A percentile compares a stretch with the other conserved stretches of the same genome.
Conservation (phyloP, 1,140 invertebrate genomes). For the Zaprionus kolodkinae region DNA sequence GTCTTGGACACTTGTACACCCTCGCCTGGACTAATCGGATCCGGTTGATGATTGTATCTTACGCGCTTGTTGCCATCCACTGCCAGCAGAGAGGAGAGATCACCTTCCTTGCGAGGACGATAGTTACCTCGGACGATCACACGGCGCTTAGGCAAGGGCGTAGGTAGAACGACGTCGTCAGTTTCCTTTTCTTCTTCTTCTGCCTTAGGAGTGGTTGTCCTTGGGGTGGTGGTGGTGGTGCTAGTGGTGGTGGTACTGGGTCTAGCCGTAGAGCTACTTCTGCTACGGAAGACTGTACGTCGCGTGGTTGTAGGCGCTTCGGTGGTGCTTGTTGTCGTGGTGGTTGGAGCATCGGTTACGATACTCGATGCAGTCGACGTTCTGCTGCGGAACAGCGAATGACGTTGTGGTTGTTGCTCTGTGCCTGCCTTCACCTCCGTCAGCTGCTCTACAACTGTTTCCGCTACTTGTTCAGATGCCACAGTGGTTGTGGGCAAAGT, state of each 20-base stretch:
- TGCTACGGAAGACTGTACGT: constrained; percentile 33
- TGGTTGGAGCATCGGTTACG: constrained; percentile 11
- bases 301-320: constrained; percentile 10
- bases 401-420: not conserved
- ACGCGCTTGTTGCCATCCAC: constrained; percentile 57
- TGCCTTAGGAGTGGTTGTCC: constrained; percentile 7
- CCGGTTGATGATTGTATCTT: constrained; percentile 11
- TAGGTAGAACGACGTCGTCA: constrained; percentile 6
- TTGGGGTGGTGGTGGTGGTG: not conserved
- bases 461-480: not conserved
- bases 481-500: constrained; percentile 1
- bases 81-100: constrained; percentile 66
- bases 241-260: not conserved
- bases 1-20: not conserved
- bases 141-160: constrained; percentile 35
- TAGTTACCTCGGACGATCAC: constrained; percentile 62
- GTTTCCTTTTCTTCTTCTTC: not conserved
- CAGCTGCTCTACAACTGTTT: not conserved
- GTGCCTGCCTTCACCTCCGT: not conserved
- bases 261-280: constrained; percentile 14
- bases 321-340: not conserved
- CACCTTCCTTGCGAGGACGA: constrained; percentile 60
- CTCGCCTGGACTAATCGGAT: not conserved
- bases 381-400: not conserved
- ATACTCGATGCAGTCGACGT: not conserved